Base-by-base conservation (phyloP, 2,888 invertebrate genomes). In the Archips crataeganus region DNA sequence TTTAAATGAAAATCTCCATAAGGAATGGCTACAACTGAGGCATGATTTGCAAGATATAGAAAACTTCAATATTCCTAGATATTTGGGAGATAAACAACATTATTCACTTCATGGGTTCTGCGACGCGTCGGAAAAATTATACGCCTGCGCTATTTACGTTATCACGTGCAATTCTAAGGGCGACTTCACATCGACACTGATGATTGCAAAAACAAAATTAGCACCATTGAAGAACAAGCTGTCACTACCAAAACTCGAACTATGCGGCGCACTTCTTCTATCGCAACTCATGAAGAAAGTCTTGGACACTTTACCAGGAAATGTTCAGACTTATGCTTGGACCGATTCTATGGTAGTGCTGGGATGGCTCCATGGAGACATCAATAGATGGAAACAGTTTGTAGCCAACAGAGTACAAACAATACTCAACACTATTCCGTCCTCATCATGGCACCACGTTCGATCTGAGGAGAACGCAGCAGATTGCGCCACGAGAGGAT, bases 401-500 rank as follows among this genome's bases (percentile, higher is more conserved):
- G 67, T 75, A 11, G 57, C 70, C 4, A 70, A 57, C 57, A 70
- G 71, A 47, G 66, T 75, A 4, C 67, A 63, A n/a, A 57, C 61
- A 23, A 75, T 75, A 32, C 57, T 60, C 10, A 45, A 54, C 13
- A 32, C 64, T 36, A 47, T 75, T 23, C 68, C 67, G 23, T 11
- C 68, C 5, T 60, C 68, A 51, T n/a, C 15, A 39, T 75, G 75
- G 75, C 65, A 61, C 1, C 74, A 79, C 51, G 67, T 76, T 3
- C 67, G 57, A 13, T 75, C 77, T 2, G 67, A 74, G 32, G 75
- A 77, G 3, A 79, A 79, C 42, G 61, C 78, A n/a, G 76, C 76
- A 34, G 76, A 78, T 45, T 75, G 75, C 51, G 78, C 78, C n/a
- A 72, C 66, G 54, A 65, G 75, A 65, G 74, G 77, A 1, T 10